These are phyloP conservation scores for Leiothrix lutea DNA, from an alignment of 2,113 vertebrate genomes.

Conservation along the genomic window DNA sequence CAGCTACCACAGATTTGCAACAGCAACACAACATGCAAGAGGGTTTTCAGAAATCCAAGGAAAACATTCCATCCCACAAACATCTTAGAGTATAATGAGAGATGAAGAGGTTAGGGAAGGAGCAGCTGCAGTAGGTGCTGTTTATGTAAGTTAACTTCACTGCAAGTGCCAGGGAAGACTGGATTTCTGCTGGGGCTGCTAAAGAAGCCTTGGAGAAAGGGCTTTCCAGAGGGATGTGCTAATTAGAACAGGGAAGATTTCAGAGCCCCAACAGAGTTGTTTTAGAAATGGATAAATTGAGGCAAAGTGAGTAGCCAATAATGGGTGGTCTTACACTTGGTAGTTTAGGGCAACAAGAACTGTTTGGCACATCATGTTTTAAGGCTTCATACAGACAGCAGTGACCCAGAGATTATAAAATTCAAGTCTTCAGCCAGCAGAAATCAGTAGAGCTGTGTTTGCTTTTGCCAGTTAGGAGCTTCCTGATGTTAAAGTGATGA, in stretches of 20 bases:
- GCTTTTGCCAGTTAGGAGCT: not conserved
- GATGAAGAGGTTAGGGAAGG: not conserved
- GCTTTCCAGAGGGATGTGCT: not conserved
- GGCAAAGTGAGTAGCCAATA: not conserved
- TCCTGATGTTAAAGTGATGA: not conserved
- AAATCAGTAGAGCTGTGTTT: not conserved
- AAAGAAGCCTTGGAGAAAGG: not conserved
- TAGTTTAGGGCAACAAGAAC: not conserved
- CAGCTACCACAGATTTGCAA: not conserved
- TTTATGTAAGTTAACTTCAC: not conserved
- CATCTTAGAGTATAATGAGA: not conserved
- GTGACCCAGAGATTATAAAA: not conserved
- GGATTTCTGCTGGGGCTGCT: not conserved
- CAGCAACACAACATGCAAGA: not conserved
- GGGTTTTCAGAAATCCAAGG: not conserved
- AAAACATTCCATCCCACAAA: not conserved
- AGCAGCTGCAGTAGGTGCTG: not conserved
- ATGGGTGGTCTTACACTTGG: not conserved
- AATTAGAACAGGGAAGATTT: not conserved
- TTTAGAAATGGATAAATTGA: not conserved
- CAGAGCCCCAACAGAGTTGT: not conserved
- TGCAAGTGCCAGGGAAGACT: not conserved
- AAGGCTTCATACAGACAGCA: not conserved
- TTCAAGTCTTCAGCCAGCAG: not conserved
- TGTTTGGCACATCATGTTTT: not conserved